Percentiles rank a stretch among this genome's conserved stretches.
These are phyloP conservation scores for Mormyrus proboscirostris DNA, from an alignment of 2,797 vertebrate genomes.

Conservation along the genomic window DNA sequence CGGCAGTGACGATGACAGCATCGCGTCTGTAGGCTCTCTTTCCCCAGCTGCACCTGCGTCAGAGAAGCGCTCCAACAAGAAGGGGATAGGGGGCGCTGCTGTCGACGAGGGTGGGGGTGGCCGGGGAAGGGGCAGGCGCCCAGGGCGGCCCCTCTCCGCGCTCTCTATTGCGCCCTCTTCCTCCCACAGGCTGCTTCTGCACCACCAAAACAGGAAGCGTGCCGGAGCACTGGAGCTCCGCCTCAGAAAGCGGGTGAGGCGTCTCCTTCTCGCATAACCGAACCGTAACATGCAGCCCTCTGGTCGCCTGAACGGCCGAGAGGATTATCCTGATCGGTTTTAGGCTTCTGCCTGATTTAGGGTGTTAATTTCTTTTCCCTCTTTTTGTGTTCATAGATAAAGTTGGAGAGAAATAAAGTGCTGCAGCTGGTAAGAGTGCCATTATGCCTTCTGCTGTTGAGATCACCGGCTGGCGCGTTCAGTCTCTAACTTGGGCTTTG, in stretches of 20 bases:
- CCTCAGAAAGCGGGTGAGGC: slow-evolving; percentile 71
- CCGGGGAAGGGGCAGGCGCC: slow-evolving; percentile 44
- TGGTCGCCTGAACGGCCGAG: neutral
- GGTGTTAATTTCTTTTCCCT: neutral
- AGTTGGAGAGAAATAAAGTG: slow-evolving; percentile 26
- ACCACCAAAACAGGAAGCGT: slow-evolving; percentile 31
- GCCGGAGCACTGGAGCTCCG: slow-evolving; percentile 48
- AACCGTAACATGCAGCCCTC: slow-evolving; percentile 28
- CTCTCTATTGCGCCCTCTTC: slow-evolving; percentile 51
- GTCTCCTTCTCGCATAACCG: slow-evolving; percentile 40
- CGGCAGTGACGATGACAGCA: slow-evolving; percentile 60
- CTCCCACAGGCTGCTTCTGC: slow-evolving; percentile 50
- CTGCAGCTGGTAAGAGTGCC: slow-evolving; percentile 21
- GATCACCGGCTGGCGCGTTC: neutral
- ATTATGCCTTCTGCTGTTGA: neutral
- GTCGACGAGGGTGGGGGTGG: slow-evolving; percentile 49
- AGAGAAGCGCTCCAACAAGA: slow-evolving; percentile 35
- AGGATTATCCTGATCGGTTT: neutral
- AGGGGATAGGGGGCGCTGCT: slow-evolving; percentile 37
- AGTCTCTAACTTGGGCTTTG: neutral
- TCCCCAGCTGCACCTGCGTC: slow-evolving; percentile 7
- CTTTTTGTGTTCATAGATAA: neutral
- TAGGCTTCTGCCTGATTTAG: neutral
- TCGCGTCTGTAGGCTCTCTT: slow-evolving; percentile 29
- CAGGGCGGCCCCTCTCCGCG: slow-evolving; percentile 58